Percentiles rank a stretch among this genome's conserved stretches.
These are phyloP conservation scores for Subanguina moxae DNA, from an alignment of 1,140 invertebrate species.

Conservation along the genomic window DNA sequence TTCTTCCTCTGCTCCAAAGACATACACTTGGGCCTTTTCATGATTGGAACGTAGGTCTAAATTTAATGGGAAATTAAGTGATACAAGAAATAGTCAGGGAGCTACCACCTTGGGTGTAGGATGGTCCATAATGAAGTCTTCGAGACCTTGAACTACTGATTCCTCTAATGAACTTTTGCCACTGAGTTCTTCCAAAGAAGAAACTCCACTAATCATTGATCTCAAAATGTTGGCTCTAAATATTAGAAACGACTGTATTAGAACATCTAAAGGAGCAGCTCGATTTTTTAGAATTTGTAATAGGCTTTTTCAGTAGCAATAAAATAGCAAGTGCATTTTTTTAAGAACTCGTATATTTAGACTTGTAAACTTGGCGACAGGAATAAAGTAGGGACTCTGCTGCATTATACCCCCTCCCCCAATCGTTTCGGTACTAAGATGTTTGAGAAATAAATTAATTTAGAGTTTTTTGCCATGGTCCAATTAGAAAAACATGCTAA, in stretches of 20 bases:
- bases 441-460: no score
- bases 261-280: slow-evolving; percentile 1
- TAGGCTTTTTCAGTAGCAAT: no score
- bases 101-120: slow-evolving; percentile 19
- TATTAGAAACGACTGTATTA: slow-evolving; percentile 1
- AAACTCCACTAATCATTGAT: slow-evolving; percentile 40
- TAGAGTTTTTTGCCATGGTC: no score
- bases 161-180: background rate
- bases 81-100: background rate
- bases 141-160: slow-evolving; percentile 27
- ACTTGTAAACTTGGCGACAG: no score
- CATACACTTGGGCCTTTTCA: slow-evolving; percentile 38
- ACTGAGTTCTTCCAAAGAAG: background rate
- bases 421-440: no score
- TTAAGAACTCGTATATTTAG: no score
- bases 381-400: no score
- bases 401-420: no score
- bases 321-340: background rate
- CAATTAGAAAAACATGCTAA: no score
- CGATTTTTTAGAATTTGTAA: background rate
- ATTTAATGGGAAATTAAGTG: background rate
- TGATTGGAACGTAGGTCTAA: slow-evolving; percentile 36
- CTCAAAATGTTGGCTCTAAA: slow-evolving; percentile 29
- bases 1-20: slow-evolving; percentile 34
- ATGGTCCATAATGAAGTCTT: slow-evolving; percentile 34